Base-by-base conservation (phyloP, 2,113 vertebrate genomes). In the Carassius auratus region DNA sequence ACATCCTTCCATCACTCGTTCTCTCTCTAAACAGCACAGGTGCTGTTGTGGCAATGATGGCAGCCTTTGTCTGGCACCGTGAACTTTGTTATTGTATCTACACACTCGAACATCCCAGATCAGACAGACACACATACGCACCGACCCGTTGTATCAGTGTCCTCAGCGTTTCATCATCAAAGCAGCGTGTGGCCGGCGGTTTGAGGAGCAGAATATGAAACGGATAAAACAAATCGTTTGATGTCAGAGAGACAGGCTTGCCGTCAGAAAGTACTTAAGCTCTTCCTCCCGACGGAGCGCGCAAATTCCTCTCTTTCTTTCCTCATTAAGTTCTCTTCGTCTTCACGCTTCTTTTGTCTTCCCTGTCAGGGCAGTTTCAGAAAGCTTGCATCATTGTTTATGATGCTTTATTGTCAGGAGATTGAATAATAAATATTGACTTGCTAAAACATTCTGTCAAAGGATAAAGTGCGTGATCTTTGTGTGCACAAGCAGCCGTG, bases 111-210 rank as follows among this genome's bases (percentile, higher is more conserved):
- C 81, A 87, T 83, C 86, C 66, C 38, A 75, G 83, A 83, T 87
- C 79, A 87, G 85, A 86, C 80, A 82, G 9, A 50, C 83, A 76
- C 76, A 85, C 48, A 80, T 14, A 76, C 69, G 76, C 75, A 84
- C 77, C 71, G 76, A 86, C 68, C 66, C 64, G 52, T 66, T 90
- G 91, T 92, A 90, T 87, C 91, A 92, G 94, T 95, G 94, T 95
- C 94, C 94, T 95, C 92, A 77, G 88, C 88, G 90, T 95, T 95
- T 95, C 94, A 95, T 95, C 94, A 95, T 95, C 95, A 95, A 95
- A 95, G 94, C 89, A 80, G 89, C 93, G 91, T 91, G 91, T 89
- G 90, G 91, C 87, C 90, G 91, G 93, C 88, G 92, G 93, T 93
- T 92, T 93, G 92, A 93, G 93, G 92, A 91, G 91, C 91, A 92